Evolutionary conservation across 2,797 vertebrate genomes (phyloP).

Genomic region (Macropus fuliginosus): DNA sequence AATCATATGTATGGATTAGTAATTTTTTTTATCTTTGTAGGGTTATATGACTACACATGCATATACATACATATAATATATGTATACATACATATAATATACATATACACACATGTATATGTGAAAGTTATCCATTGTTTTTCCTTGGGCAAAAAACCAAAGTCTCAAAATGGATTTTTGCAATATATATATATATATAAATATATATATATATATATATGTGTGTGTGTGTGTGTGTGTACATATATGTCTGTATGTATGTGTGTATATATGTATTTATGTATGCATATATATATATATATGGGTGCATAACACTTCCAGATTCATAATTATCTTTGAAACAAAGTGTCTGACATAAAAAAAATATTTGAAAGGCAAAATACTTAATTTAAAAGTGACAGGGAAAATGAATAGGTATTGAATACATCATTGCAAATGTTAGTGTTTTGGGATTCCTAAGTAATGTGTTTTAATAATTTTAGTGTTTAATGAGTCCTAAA

Average conservation of each 20-base stretch:
- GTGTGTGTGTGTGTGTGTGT: too few relatives aligned
- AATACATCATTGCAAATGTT: not conserved
- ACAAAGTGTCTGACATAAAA: conserved; percentile 41
- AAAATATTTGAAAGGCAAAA: not conserved
- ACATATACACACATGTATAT: not conserved
- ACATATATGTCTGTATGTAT: too few relatives aligned
- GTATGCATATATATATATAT: too few relatives aligned
- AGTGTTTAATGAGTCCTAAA: conserved; percentile 40
- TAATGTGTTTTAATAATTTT: conserved; percentile 32
- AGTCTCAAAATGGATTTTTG: conserved; percentile 6
- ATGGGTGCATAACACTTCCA: not conserved
- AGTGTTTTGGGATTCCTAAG: not conserved
- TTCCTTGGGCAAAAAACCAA: conserved; percentile 28
- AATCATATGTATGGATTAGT: not conserved
- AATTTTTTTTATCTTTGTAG: not conserved
- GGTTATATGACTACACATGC: not conserved
- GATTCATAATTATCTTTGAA: conserved; percentile 51
- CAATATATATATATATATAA: conserved; percentile 25
- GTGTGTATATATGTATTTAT: too few relatives aligned
- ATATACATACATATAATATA: too few relatives aligned
- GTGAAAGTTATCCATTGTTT: conserved; percentile 64
- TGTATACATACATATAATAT: too few relatives aligned
- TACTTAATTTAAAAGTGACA: not conserved
- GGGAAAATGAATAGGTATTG: not conserved
- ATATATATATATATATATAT: too few relatives aligned